phyloP scores from a whole-genome alignment of 2,113 vertebrate species.

The Falco punctatus region DNA sequence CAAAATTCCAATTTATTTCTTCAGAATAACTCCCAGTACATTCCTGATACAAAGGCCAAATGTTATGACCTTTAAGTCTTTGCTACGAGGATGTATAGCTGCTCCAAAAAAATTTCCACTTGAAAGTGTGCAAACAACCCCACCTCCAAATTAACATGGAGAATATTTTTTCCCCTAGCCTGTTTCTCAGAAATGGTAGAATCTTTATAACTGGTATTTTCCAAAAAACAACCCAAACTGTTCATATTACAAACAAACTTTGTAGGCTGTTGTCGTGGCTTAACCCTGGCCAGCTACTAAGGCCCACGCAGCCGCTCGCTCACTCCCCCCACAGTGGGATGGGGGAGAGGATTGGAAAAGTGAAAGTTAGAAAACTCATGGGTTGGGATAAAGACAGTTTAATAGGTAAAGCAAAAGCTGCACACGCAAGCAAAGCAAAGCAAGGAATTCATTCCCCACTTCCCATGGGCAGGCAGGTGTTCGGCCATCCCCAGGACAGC shows the following conservation, averaged over 20 bases:
- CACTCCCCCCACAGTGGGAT: no score
- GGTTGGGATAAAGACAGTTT: no score
- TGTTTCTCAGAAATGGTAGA: not conserved
- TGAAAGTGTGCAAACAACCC: not conserved
- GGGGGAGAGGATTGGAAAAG: no score
- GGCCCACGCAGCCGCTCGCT: no score
- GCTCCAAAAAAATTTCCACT: not conserved
- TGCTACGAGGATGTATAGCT: not conserved
- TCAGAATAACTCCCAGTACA: not conserved
- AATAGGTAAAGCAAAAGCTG: no score
- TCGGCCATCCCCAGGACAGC: no score
- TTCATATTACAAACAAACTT: not conserved
- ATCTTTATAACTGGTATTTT: not conserved
- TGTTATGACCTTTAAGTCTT: not conserved
- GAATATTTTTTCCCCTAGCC: not conserved
- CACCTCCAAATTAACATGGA: not conserved
- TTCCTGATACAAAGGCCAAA: not conserved
- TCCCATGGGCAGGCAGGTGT: no score
- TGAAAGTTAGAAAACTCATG: no score
- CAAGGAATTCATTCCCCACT: no score
- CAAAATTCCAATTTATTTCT: not conserved
- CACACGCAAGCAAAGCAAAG: no score
- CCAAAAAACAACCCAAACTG: not conserved
- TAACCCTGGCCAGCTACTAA: no score
- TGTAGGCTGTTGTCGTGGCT: not conserved